Conservation (phyloP, 2,797 vertebrate genomes). For the Pantherophis alleghaniensis region DNA sequence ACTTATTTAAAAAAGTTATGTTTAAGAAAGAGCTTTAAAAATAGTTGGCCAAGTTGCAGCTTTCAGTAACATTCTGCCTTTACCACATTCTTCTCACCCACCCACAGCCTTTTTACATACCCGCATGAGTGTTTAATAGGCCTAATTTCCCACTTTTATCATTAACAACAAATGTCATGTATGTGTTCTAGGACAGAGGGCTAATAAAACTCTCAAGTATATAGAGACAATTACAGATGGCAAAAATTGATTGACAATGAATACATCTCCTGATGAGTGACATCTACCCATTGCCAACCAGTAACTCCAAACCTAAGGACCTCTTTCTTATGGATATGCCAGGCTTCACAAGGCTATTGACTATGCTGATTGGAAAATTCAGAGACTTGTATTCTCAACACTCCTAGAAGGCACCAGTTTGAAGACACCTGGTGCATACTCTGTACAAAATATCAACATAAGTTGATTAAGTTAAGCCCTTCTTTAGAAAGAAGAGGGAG, state of each 20-base stretch:
- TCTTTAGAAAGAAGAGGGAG: constrained; percentile 1
- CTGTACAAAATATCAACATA: constrained; percentile 41
- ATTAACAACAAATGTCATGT: constrained; percentile 35
- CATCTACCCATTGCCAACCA: constrained; percentile 54
- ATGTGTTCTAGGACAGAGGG: constrained; percentile 44
- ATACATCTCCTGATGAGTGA: constrained; percentile 54
- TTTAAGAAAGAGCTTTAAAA: constrained; percentile 57
- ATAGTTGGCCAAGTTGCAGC: constrained; percentile 36
- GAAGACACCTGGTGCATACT: constrained; percentile 23
- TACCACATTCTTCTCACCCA: constrained; percentile 38
- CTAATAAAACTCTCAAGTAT: constrained; percentile 66
- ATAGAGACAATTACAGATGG: constrained; percentile 60
- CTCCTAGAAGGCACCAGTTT: background rate
- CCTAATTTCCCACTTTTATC: constrained; percentile 43
- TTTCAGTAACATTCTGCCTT: constrained; percentile 54
- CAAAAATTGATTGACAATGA: constrained; percentile 56
- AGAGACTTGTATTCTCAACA: background rate
- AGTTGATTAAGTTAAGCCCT: constrained; percentile 23
- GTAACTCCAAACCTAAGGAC: constrained; percentile 45
- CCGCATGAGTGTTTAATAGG: constrained; percentile 44
- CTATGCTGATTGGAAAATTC: background rate
- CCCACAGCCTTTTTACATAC: constrained; percentile 45
- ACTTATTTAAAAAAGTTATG: constrained; percentile 56
- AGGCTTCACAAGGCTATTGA: background rate
- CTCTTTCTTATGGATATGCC: constrained; percentile 11